These are phyloP conservation scores for Neogale vison DNA, from an alignment of 2,113 vertebrate genomes.

Conservation along the genomic window DNA sequence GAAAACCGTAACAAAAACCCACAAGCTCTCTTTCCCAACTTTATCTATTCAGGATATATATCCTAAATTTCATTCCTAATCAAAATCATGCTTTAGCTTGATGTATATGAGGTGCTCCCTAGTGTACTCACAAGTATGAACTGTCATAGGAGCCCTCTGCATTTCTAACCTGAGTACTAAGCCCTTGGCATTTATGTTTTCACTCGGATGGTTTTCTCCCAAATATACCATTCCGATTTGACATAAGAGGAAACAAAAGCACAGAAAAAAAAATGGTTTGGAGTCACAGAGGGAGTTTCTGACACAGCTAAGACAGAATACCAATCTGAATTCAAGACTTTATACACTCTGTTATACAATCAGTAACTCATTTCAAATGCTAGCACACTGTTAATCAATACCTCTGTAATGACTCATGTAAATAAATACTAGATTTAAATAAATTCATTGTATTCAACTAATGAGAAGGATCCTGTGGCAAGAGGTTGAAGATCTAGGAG, in stretches of 20 bases:
- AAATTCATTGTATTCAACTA: neutral
- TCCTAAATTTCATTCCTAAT: neutral
- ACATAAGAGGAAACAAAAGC: neutral
- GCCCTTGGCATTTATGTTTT: neutral
- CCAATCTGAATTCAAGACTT: neutral
- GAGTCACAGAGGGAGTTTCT: neutral
- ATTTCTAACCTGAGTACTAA: neutral
- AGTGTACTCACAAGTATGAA: neutral
- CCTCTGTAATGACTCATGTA: neutral
- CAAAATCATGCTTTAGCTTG: neutral
- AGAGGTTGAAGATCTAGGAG: neutral
- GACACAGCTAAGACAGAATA: neutral
- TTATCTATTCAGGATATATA: neutral
- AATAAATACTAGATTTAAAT: conserved; percentile 1
- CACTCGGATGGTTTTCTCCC: neutral
- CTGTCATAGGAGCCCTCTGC: neutral
- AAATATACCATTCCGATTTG: neutral
- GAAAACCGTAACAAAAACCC: neutral
- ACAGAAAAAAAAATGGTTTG: neutral
- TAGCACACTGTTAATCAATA: neutral
- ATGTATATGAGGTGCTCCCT: neutral
- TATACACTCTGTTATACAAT: neutral
- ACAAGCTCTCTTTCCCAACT: neutral
- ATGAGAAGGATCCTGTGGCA: neutral
- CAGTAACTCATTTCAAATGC: neutral